Percentiles rank a stretch among this genome's conserved stretches.
Evolutionary conservation across 2,797 vertebrate genomes (phyloP).

Genomic region (Leuciscus waleckii): DNA sequence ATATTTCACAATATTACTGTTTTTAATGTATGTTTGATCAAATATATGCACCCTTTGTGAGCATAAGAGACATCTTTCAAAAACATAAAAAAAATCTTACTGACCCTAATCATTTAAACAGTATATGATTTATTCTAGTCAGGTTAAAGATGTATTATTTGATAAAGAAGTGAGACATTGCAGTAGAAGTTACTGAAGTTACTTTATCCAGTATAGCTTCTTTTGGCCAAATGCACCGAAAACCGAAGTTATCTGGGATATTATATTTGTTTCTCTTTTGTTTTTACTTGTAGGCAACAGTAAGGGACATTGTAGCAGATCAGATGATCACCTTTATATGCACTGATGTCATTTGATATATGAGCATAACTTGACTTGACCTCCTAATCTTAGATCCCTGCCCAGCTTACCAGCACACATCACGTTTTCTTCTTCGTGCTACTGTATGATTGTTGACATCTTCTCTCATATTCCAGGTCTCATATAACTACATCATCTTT

Average conservation of each 20-base stretch:
- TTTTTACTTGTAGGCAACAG: background rate
- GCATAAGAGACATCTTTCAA: background rate
- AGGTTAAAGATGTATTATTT: background rate
- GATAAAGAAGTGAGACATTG: background rate
- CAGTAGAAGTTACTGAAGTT: background rate
- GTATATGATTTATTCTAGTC: background rate
- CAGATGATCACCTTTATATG: background rate
- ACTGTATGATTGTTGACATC: background rate
- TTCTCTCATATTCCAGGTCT: background rate
- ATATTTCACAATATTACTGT: background rate
- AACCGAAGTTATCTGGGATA: background rate
- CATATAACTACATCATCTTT: background rate
- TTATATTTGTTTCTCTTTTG: background rate
- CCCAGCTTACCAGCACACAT: background rate
- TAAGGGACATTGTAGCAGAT: background rate
- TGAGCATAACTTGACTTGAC: constrained; percentile 1
- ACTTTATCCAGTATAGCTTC: background rate
- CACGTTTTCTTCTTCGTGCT: background rate
- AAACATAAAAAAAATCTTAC: background rate
- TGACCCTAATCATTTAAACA: background rate
- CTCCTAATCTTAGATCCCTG: background rate
- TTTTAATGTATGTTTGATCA: background rate
- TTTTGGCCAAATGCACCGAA: background rate
- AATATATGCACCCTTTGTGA: background rate
- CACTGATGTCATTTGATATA: constrained; percentile 11